Evolutionary conservation across 2,888 invertebrate genomes (phyloP).

Genomic region (Calliscelio sp.): DNA sequence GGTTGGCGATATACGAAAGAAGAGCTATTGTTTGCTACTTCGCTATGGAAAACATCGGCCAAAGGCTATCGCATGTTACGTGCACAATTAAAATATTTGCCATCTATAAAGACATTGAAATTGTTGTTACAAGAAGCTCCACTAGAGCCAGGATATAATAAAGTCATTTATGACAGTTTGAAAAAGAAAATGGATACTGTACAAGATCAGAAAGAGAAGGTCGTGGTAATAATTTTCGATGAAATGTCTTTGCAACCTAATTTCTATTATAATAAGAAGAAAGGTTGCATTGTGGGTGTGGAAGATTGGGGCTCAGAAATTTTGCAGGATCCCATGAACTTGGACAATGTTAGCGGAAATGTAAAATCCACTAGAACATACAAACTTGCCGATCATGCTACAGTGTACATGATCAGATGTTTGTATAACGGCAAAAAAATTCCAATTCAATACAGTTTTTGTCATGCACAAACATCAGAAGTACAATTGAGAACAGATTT

Average conservation of each 20-base stretch:
- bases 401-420: conserved; percentile 15
- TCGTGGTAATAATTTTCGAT: conserved; percentile 14
- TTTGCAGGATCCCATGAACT: too few relatives aligned
- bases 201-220: conserved; percentile 3
- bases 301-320: conserved; percentile 32
- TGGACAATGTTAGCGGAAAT: too few relatives aligned
- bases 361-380: conserved; percentile 28
- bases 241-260: conserved; percentile 25
- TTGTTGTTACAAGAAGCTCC: conserved; percentile 11
- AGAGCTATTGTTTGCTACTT: neutral
- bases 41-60: neutral
- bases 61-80: neutral
- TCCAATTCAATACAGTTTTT: conserved; percentile 12
- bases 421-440: neutral
- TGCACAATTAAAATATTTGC: conserved; percentile 2
- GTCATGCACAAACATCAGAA: neutral
- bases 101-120: conserved; percentile 8
- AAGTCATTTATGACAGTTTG: conserved; percentile 16
- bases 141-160: conserved; percentile 23
- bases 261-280: conserved; percentile 23
- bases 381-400: conserved; percentile 28
- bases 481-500: neutral
- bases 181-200: neutral
- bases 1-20: neutral
- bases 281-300: conserved; percentile 19